Evolutionary conservation across 2,797 vertebrate genomes (phyloP), one percentile per base, ranked within the genome.

Genomic region (Parauchenoglanis punctatus): DNA sequence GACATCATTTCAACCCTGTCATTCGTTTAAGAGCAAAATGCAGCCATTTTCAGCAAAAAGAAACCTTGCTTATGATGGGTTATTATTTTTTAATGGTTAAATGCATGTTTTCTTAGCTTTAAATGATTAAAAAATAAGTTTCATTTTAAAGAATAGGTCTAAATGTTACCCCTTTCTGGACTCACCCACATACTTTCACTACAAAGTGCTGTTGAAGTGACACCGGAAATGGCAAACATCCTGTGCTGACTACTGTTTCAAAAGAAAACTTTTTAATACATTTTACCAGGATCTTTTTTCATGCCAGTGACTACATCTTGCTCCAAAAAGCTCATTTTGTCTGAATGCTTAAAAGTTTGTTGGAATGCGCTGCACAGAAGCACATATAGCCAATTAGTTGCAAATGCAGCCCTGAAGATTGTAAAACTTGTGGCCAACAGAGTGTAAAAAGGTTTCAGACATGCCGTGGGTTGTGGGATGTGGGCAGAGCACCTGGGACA

Each of bases 201-300:
- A 56, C 56, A 78, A 35, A 58, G 7, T 78, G 76, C 49, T 31
- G n/a, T 77, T 76, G 52, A 76, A 76, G 46, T 54, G n/a, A 54
- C n/a, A 67, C 11, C 13, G 63, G 11, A 67, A 28, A 31, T 67
- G n/a, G 12, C n/a, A 67, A 31, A 12, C n/a, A 12, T 52, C 8
- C 44, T 49, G 11, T n/a, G 49, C 72, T 49, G 23, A 75, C 23
- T 28, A 52, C 25, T 52, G 46, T 52, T 76, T 76, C 25, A 76
- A 18, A 54, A 52, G 40, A 25, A 7, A 28, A 28, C 46, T 2
- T 20, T 70, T 17, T 70, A 70, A 70, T 40, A 20, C 59, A 61
- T 10, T 61, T 25, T 61, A 61, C 59, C 59, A 25, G 23, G 23
- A 10, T 2, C 6, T 70, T 70, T 70, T 15, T 76, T 76, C n/a